phyloP scores from a whole-genome alignment of 2,113 vertebrate species.

The Copsychus sechellarum region DNA sequence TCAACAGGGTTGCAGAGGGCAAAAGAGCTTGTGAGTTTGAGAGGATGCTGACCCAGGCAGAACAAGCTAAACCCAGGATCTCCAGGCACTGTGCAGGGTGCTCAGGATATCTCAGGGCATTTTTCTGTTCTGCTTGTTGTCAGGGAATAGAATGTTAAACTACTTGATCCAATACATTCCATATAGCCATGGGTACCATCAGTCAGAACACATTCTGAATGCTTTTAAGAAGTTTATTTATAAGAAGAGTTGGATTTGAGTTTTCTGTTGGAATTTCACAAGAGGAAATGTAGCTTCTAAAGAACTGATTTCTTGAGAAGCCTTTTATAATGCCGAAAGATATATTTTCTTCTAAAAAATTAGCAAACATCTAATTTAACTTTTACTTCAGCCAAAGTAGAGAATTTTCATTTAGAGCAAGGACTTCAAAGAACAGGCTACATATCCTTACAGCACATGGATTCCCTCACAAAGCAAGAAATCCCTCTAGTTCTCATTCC shows the following conservation, averaged over 20 bases:
- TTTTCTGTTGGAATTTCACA: background rate
- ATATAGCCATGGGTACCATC: background rate
- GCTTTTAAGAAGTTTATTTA: background rate
- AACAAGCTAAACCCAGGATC: too few species aligned
- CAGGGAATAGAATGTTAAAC: background rate
- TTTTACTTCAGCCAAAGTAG: background rate
- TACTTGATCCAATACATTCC: accelerated
- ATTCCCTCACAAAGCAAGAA: background rate
- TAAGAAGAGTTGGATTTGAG: background rate
- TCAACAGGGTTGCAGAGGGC: background rate
- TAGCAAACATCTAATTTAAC: background rate
- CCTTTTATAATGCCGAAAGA: background rate
- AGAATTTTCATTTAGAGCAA: background rate
- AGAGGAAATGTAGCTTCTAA: background rate
- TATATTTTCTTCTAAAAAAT: background rate
- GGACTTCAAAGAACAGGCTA: background rate
- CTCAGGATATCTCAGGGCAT: background rate
- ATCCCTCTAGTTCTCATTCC: background rate
- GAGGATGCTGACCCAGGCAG: background rate
- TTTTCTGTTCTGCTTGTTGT: background rate
- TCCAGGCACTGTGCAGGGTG: background rate
- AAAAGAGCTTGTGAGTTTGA: background rate
- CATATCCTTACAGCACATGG: background rate
- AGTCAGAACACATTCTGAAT: background rate
- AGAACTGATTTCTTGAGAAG: background rate